Conservation (phyloP, 2,888 invertebrate genomes). For the Hedychridium roseum region DNA sequence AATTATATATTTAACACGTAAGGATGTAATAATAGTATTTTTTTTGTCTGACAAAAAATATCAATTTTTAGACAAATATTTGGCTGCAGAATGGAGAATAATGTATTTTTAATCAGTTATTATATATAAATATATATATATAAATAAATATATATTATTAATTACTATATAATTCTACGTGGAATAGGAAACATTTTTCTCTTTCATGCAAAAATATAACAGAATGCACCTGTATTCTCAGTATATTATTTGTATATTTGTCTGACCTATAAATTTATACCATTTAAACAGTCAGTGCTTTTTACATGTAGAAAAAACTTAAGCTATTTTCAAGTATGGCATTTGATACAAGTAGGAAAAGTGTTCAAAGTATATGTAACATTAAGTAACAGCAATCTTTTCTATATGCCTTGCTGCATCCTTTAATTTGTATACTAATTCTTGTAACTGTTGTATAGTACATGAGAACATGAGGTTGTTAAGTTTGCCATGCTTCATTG, state of each 20-base stretch:
- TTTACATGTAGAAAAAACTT: background rate
- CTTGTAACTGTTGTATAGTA: slow-evolving; percentile 71
- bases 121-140: slow-evolving; percentile 41
- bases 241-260: slow-evolving; percentile 31
- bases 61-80: slow-evolving; percentile 48
- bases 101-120: slow-evolving; percentile 58
- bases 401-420: slow-evolving; percentile 72
- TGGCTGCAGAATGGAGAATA: slow-evolving; percentile 44
- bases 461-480: slow-evolving; percentile 70
- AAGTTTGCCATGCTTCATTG: slow-evolving; percentile 48
- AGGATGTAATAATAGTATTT: slow-evolving; percentile 47
- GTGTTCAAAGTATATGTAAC: slow-evolving; percentile 7
- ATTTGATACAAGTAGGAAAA: background rate
- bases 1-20: slow-evolving; percentile 54
- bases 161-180: slow-evolving; percentile 51
- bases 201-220: slow-evolving; percentile 60
- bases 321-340: background rate
- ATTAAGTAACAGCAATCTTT: slow-evolving; percentile 56
- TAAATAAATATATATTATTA: slow-evolving; percentile 38
- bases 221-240: slow-evolving; percentile 50
- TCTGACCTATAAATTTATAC: slow-evolving; percentile 2
- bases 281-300: background rate
- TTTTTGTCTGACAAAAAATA: slow-evolving; percentile 35
- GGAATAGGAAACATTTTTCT: slow-evolving; percentile 56
- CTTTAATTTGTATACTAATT: slow-evolving; percentile 73